Conservation (phyloP, 1,140 invertebrate genomes). For the Eumaeus atala region DNA sequence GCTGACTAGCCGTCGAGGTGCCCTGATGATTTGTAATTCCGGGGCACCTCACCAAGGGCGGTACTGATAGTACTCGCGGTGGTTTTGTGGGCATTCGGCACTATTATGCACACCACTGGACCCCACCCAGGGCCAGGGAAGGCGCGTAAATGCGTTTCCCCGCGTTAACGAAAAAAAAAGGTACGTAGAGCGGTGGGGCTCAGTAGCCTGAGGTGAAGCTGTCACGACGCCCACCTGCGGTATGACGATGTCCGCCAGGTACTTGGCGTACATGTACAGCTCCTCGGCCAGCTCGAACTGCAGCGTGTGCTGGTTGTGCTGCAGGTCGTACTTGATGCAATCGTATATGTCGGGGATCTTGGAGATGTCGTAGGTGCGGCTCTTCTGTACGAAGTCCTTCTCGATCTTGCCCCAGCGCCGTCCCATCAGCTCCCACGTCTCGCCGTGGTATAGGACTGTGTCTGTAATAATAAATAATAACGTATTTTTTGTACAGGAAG, state of each 20-base stretch:
- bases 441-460: slow-evolving; percentile 95
- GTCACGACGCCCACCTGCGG: slow-evolving; percentile 92
- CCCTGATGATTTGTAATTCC: too few relatives aligned
- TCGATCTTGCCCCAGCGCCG: slow-evolving; percentile 98
- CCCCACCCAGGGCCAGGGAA: too few relatives aligned
- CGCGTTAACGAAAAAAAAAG: too few relatives aligned
- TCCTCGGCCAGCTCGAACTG: slow-evolving; percentile 96
- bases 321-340: slow-evolving; percentile 99
- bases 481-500: too few relatives aligned
- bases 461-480: slow-evolving; percentile 79
- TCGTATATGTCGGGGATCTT: slow-evolving; percentile 99
- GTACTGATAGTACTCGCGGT: too few relatives aligned
- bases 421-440: slow-evolving; percentile 99
- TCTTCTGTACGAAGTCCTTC: slow-evolving; percentile 97
- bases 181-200: too few relatives aligned
- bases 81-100: too few relatives aligned
- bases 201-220: too few relatives aligned
- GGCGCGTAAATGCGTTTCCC: too few relatives aligned
- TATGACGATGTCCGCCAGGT: slow-evolving; percentile 98
- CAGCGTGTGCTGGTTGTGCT: slow-evolving; percentile 97
- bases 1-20: too few relatives aligned
- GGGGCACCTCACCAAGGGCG: too few relatives aligned
- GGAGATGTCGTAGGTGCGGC: slow-evolving; percentile 96
- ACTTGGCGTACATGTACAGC: slow-evolving; percentile 95
- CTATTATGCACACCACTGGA: too few relatives aligned